Evolutionary conservation across 2,113 vertebrate species (phyloP).

Genomic region (Acanthisitta chloris): DNA sequence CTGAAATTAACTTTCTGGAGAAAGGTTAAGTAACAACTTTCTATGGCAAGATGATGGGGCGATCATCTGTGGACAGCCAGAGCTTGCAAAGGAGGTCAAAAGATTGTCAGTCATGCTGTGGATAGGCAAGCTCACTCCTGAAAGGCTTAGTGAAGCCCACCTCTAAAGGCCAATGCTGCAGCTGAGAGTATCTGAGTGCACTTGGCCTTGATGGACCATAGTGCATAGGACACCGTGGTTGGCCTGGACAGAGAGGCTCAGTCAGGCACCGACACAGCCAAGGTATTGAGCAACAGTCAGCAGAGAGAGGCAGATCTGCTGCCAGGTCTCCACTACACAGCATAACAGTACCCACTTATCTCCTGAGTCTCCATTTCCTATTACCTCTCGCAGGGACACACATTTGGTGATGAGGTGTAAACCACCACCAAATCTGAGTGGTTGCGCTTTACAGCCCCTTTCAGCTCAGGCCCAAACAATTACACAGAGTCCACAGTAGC

Average conservation of each 20-base stretch:
- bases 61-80: neutral
- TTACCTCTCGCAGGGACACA: neutral
- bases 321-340: neutral
- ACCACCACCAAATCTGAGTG: conserved; percentile 6
- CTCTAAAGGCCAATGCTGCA: neutral
- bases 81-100: neutral
- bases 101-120: neutral
- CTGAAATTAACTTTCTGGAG: neutral
- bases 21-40: neutral
- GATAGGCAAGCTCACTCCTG: neutral
- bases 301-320: neutral
- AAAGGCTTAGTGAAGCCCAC: neutral
- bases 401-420: neutral
- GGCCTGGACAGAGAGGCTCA: neutral
- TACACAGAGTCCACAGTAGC: neutral
- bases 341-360: neutral
- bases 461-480: conserved; percentile 32
- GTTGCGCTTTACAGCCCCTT: conserved; percentile 37
- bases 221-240: neutral
- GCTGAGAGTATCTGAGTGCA: neutral
- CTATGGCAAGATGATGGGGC: too few species aligned
- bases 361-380: neutral
- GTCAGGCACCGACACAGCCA: neutral
- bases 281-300: neutral
- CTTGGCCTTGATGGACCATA: neutral